phyloP scores from a whole-genome alignment of 2,113 vertebrate genomes.

The Delphinus delphis region DNA sequence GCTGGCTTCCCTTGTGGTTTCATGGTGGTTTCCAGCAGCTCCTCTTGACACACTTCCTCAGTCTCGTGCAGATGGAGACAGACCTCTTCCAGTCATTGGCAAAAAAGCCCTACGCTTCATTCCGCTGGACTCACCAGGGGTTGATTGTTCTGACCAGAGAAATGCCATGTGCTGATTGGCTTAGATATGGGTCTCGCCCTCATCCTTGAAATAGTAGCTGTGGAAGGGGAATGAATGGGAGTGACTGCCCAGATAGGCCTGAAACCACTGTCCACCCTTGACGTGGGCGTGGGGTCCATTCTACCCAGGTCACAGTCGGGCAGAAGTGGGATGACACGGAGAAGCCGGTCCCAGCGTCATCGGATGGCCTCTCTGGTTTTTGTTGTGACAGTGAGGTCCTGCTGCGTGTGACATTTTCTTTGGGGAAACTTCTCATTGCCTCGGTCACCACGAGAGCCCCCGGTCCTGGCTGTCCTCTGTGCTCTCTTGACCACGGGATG shows the following conservation, averaged over 20 bases:
- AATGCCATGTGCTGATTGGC: neutral
- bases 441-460: neutral
- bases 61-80: neutral
- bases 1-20: neutral
- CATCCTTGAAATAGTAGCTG: neutral
- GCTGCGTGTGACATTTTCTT: neutral
- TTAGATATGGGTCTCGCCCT: neutral
- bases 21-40: neutral
- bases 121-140: neutral
- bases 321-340: accelerated
- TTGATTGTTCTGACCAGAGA: neutral
- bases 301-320: neutral
- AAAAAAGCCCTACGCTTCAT: neutral
- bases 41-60: neutral
- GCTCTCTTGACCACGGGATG: neutral
- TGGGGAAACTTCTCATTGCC: neutral
- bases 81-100: neutral
- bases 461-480: neutral
- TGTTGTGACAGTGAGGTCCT: neutral
- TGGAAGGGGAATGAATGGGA: neutral
- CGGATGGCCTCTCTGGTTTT: accelerated
- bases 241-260: neutral
- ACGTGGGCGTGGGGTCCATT: accelerated
- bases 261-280: neutral
- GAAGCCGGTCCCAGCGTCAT: neutral